A percentile compares a stretch with the other conserved stretches of the same genome.
These are phyloP conservation scores for Alosa alosa DNA, from an alignment of 2,113 vertebrate species.

Conservation along the genomic window DNA sequence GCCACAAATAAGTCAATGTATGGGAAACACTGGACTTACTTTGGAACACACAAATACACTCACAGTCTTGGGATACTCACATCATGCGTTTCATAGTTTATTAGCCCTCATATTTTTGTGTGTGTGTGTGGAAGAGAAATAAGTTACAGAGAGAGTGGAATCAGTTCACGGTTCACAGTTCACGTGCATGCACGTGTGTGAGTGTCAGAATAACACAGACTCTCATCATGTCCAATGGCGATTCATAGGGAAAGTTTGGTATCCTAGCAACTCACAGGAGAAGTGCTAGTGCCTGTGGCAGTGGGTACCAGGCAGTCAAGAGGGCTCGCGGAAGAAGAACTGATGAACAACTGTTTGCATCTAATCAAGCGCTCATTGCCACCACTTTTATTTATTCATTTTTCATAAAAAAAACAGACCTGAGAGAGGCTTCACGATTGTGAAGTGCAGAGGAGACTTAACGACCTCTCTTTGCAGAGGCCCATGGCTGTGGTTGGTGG, in stretches of 20 bases:
- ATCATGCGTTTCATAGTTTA: neutral
- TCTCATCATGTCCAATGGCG: slow-evolving; percentile 9
- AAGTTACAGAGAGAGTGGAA: neutral
- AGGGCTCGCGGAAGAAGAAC: slow-evolving; percentile 14
- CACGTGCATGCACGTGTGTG: neutral
- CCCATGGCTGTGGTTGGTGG: neutral
- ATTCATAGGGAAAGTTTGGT: slow-evolving; percentile 36
- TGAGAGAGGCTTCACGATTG: neutral
- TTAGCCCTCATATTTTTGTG: neutral
- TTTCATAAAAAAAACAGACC: neutral
- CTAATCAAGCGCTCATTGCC: slow-evolving; percentile 26
- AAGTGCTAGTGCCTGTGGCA: slow-evolving; percentile 6
- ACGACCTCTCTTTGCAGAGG: neutral
- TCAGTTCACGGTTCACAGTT: too few relatives aligned
- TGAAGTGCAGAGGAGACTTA: neutral
- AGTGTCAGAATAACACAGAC: slow-evolving; percentile 20
- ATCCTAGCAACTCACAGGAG: slow-evolving; percentile 40
- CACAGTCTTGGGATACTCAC: neutral
- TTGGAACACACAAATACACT: neutral
- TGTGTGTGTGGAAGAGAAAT: neutral
- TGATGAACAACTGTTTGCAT: slow-evolving; percentile 40
- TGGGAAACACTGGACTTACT: too few relatives aligned
- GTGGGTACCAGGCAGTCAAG: slow-evolving; percentile 28
- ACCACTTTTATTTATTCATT: neutral
- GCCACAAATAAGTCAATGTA: too few relatives aligned